Evolutionary conservation across 2,797 vertebrate species (phyloP), one percentile per base, ranked within the genome.

Genomic region (Sebastiscus albofasciatus): DNA sequence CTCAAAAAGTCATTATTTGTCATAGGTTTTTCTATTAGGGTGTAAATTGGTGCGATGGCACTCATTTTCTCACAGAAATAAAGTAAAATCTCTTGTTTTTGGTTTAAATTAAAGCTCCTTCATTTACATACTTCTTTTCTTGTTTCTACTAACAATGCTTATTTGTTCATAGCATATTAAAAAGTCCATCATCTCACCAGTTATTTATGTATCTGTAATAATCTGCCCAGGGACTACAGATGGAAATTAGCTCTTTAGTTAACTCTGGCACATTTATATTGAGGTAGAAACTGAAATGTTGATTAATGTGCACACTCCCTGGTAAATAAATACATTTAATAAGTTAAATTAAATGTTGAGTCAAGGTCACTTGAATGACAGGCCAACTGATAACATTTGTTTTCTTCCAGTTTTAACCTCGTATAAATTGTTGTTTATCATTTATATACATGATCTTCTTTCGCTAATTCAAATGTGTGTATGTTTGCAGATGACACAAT

Each of bases 351-450:
- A 14, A 24, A 20, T 29, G 12, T n/a, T 16, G 6, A 72, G n/a
- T 80, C 49, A 81, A 79, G 65, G 83, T 84, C 62, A 62, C 49
- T 20, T 73, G n/a, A 75, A 81, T 49, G 67, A 67, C 72, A 59
- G 26, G 27, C 8, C 1, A 1, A 33, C 13, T 26, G 14, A 67
- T 6, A 59, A 12, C 8, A 5, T 33, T 22, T 29, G 46, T 68
- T 68, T 29, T 33, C 20, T 33, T 75, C 6, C 4, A 6, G n/a
- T 46, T 31, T 36, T 69, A 16, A 70, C 60, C 36, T 61, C 6
- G 9, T 1, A 24, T 12, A 33, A 2, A 6, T 66, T 27, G 1
- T 34, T 74, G 58, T 75, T 72, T n/a, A 58, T 18, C 39, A 8
- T 39, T 65, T 64, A 56, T n/a, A 18, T 26, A 26, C 12, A 76